Conservation (phyloP, 2,113 vertebrate genomes). For the Sylvia atricapilla region DNA sequence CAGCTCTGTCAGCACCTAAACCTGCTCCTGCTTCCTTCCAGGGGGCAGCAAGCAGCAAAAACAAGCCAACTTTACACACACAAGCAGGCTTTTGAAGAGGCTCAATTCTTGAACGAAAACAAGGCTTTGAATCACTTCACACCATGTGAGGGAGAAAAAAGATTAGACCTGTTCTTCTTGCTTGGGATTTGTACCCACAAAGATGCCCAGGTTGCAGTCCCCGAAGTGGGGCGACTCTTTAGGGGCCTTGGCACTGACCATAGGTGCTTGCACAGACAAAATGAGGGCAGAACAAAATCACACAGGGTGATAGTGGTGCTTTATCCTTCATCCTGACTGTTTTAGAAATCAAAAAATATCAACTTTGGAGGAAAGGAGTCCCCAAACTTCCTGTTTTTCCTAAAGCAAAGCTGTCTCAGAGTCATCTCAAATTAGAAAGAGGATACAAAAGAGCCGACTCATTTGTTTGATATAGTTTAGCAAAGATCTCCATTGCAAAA, state of each 20-base stretch:
- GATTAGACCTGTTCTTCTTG: neutral
- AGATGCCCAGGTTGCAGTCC: neutral
- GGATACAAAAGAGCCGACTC: constrained; percentile 25
- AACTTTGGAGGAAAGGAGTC: constrained; percentile 13
- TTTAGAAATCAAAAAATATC: neutral
- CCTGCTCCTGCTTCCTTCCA: neutral
- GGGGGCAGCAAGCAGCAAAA: neutral
- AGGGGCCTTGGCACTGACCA: neutral
- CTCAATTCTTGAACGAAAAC: neutral
- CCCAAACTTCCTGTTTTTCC: constrained; percentile 33
- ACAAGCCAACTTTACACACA: neutral
- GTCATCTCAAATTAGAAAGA: constrained; percentile 49
- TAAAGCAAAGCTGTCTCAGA: neutral
- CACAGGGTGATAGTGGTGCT: neutral
- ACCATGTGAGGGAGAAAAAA: neutral
- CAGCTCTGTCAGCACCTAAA: neutral
- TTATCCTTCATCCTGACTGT: neutral
- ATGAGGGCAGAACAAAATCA: neutral
- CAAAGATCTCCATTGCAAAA: constrained; percentile 4
- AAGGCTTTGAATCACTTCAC: neutral
- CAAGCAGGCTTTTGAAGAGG: neutral
- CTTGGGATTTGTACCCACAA: neutral
- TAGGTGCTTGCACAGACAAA: neutral
- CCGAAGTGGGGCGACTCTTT: fast-evolving
- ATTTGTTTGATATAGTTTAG: constrained; percentile 1